phyloP scores from a whole-genome alignment of 2,113 vertebrate genomes.

The Eulemur macaco region DNA sequence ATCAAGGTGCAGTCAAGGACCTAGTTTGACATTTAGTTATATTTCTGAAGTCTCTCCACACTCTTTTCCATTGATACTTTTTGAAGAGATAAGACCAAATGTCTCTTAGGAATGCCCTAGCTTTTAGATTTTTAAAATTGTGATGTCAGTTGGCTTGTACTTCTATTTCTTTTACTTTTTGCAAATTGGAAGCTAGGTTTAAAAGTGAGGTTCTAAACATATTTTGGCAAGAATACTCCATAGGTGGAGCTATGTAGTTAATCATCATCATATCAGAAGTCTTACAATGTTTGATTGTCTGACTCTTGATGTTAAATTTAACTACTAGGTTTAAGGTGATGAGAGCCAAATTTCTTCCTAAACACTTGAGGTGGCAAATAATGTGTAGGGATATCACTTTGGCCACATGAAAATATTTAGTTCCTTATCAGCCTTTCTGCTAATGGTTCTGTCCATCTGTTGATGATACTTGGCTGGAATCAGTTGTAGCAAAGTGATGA shows the following conservation, averaged over 20 bases:
- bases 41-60: neutral
- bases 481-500: neutral
- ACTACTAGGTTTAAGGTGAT: neutral
- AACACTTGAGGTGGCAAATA: neutral
- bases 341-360: neutral
- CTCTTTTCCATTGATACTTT: neutral
- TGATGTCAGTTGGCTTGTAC: neutral
- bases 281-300: neutral
- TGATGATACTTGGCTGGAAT: neutral
- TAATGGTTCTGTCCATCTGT: neutral
- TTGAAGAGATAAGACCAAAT: neutral
- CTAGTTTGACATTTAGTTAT: neutral
- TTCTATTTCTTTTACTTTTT: neutral
- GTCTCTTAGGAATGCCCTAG: neutral
- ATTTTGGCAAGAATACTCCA: neutral
- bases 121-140: neutral
- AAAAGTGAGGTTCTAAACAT: conserved; percentile 26
- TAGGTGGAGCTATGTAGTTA: neutral
- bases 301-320: neutral
- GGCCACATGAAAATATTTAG: neutral
- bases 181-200: neutral
- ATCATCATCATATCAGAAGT: neutral
- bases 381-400: neutral
- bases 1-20: neutral
- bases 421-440: neutral